Base-by-base conservation (phyloP, 2,888 invertebrate genomes). In the Halictus quadricinctus region DNA sequence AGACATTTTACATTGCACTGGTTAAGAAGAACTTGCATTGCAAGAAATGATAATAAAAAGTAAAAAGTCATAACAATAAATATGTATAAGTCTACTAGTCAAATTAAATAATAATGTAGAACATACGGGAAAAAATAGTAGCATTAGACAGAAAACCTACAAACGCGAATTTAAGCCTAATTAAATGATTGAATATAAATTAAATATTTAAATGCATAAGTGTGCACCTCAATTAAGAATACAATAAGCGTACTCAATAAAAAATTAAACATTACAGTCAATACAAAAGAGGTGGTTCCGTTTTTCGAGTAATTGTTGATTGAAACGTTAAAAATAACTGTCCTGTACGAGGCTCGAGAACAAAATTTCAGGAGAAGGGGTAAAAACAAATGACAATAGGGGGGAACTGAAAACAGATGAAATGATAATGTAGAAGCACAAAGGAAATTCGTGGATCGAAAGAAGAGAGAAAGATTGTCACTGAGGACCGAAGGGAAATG, bases 341-440 rank as follows among this genome's bases (percentile, higher is more conserved):
- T 0, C 1, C 13, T 29, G 2, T 25, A 12, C 13, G 60, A 60
- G 13, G 13, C 13, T 25, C 25, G 25, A 60, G 25, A 60, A 60
- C 25, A 60, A 60, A 60, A 60, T 29, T 29, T 64, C 12, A 29
- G 15, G 29, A 29, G 64, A 18, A 64, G 29, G 5, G 64, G 18
- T 64, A 29, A 29, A 29, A 64, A 64, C 64, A 64, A 64, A 29
- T 29, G 64, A 29, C 15, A 15, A 29, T 64, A 64, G 29, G 36
- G 10, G 36, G 29, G 10, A 8, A 18, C 36, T 10, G 15, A 69
- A 78, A 77, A 78, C 84, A 78, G 50, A 75, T 36, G 84, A 84
- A 74, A 10, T 1, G 2, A 18, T 5, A 21, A n/a, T 36, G 15
- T 41, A 29, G 36, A 25, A 36, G 25, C n/a, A 25, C 18, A 29